These are phyloP conservation scores for Mythimna ferrago DNA, from an alignment of 2,888 invertebrate species.

Conservation along the genomic window DNA sequence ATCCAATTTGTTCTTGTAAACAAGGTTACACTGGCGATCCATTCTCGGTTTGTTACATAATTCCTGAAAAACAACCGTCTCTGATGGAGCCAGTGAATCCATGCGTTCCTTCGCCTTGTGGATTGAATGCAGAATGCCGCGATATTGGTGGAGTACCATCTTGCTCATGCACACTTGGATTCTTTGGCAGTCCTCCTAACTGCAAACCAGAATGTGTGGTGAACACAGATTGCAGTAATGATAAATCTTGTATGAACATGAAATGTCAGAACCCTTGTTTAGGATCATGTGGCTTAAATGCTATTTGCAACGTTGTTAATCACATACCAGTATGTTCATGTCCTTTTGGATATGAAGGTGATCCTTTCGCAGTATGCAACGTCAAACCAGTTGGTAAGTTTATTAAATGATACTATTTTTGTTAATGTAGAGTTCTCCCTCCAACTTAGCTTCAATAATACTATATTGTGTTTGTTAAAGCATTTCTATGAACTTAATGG, in stretches of 20 bases:
- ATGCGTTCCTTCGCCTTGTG: constrained; percentile 95
- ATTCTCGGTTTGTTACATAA: constrained; percentile 88
- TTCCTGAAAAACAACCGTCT: constrained; percentile 76
- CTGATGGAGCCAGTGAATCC: constrained; percentile 86
- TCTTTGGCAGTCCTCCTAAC: constrained; percentile 93
- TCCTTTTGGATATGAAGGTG: constrained; percentile 92
- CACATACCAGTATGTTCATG: constrained; percentile 94
- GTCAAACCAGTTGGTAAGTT: constrained; percentile 86
- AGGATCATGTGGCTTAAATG: constrained; percentile 94
- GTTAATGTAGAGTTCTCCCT: background rate
- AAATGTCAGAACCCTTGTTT: constrained; percentile 95
- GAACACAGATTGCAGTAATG: constrained; percentile 93
- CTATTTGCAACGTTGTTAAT: constrained; percentile 94
- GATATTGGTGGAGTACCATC: constrained; percentile 89
- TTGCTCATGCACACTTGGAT: constrained; percentile 92
- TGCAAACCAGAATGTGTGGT: constrained; percentile 94
- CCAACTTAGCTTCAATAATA: background rate
- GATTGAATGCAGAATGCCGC: constrained; percentile 92
- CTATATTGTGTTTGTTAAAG: background rate
- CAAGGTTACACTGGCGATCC: constrained; percentile 92
- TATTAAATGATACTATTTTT: constrained; percentile 13
- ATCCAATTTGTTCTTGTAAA: constrained; percentile 93
- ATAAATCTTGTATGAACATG: constrained; percentile 94
- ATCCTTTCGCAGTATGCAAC: constrained; percentile 93
- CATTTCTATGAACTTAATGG: constrained; percentile 9